These are phyloP conservation scores for Struthio camelus DNA, from an alignment of 2,113 vertebrate genomes.

Conservation along the genomic window DNA sequence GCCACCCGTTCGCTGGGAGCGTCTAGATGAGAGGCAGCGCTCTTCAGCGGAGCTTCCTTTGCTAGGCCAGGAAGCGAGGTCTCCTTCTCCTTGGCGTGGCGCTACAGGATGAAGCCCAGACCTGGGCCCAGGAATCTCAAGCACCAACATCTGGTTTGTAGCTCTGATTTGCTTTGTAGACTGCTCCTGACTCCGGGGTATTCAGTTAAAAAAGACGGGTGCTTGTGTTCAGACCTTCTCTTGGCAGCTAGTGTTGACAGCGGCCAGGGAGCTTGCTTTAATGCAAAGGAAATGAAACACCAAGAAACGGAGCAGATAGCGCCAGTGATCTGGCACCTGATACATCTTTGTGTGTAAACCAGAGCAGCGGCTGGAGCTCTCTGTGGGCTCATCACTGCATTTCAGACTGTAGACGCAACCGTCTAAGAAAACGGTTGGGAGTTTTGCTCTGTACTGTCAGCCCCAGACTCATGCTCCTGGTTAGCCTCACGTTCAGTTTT, in stretches of 20 bases:
- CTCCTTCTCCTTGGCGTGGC: not conserved
- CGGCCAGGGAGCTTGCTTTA: not conserved
- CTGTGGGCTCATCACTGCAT: not conserved
- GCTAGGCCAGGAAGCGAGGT: not conserved
- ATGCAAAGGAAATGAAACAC: not conserved
- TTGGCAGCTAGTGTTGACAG: not conserved
- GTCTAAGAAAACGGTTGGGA: not conserved
- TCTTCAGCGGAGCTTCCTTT: not conserved
- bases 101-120: not conserved
- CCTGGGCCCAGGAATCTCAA: too few species aligned
- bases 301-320: not conserved
- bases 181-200: too few species aligned
- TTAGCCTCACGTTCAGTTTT: not conserved
- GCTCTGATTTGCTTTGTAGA: not conserved
- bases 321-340: not conserved
- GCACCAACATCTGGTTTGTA: accelerated
- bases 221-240: not conserved
- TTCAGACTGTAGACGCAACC: not conserved
- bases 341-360: not conserved
- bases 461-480: too few species aligned
- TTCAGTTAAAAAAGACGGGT: not conserved
- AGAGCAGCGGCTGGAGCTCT: not conserved
- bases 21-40: not conserved
- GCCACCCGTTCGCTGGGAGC: not conserved
- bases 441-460: not conserved